Conservation (phyloP, 2,888 invertebrate genomes). For the Drosophila neoperkinsi region DNA sequence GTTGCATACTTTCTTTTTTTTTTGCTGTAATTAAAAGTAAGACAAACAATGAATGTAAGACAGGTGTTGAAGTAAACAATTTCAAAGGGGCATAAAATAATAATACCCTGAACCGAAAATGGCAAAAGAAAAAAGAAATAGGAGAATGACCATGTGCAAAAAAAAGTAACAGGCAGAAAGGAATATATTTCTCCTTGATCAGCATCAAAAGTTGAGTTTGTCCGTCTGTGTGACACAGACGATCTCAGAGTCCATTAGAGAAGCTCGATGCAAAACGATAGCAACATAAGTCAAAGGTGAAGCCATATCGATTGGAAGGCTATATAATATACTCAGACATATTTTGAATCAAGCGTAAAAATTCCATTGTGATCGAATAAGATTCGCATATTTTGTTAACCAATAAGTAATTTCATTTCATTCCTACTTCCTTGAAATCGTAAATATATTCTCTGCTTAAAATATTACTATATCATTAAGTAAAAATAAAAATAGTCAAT, state of each 20-base stretch:
- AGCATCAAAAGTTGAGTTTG: not conserved
- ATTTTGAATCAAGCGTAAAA: rapidly evolving
- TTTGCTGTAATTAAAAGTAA: conserved; percentile 10
- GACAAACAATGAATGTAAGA: conserved; percentile 22
- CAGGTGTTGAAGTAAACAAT: conserved; percentile 13
- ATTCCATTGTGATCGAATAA: not conserved
- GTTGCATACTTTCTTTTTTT: conserved; percentile 6
- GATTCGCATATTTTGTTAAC: too few relatives aligned
- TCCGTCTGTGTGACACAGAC: not conserved
- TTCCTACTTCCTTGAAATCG: too few relatives aligned
- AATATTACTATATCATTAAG: not conserved
- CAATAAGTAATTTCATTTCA: too few relatives aligned
- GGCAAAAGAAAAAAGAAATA: not conserved
- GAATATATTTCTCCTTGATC: not conserved
- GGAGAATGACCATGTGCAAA: not conserved
- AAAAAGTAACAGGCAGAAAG: not conserved
- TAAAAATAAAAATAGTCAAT: not conserved
- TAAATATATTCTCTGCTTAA: not conserved
- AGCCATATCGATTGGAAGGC: not conserved
- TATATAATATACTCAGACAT: not conserved
- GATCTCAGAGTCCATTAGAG: not conserved
- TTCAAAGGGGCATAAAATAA: not conserved
- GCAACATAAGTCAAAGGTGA: not conserved
- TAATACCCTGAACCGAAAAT: not conserved
- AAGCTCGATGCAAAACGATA: not conserved